phyloP scores from a whole-genome alignment of 2,888 invertebrate genomes.

The Calliphora vomitoria region DNA sequence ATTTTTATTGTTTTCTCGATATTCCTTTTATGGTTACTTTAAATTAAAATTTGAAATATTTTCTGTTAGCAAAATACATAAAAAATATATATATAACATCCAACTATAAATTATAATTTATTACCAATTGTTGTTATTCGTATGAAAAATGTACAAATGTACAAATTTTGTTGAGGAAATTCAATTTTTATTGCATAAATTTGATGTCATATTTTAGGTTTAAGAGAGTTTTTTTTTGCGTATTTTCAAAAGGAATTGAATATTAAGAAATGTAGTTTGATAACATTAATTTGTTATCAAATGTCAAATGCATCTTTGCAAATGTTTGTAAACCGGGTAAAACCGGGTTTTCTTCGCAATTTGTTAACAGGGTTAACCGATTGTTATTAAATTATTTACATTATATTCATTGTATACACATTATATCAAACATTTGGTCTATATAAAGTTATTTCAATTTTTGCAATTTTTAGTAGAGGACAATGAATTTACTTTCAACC shows the following conservation, averaged over 20 bases:
- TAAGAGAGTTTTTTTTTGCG: not conserved
- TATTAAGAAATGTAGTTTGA: too few relatives aligned
- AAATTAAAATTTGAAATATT: conserved; percentile 70
- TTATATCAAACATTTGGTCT: too few relatives aligned
- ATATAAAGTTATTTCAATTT: too few relatives aligned
- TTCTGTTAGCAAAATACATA: conserved; percentile 11
- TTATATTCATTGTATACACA: too few relatives aligned
- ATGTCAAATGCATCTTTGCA: too few relatives aligned
- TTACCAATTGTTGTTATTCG: conserved; percentile 9
- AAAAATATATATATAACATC: not conserved
- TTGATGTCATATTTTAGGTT: conserved; percentile 9
- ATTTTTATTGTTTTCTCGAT: conserved; percentile 52
- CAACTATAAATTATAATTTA: conserved; percentile 53
- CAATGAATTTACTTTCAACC: too few relatives aligned
- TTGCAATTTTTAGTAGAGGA: too few relatives aligned
- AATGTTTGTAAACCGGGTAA: too few relatives aligned
- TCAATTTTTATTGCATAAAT: conserved; percentile 46
- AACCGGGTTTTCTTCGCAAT: too few relatives aligned
- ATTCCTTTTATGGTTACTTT: conserved; percentile 51
- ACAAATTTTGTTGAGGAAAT: conserved; percentile 42
- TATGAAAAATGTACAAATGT: conserved; percentile 27
- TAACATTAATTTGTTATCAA: too few relatives aligned
- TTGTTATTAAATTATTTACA: too few relatives aligned
- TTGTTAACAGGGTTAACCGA: too few relatives aligned
- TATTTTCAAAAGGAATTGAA: not conserved